A percentile compares a stretch with the other conserved stretches of the same genome.
phyloP scores from a whole-genome alignment of 2,113 vertebrate genomes.

The Pterocles burchelli region DNA sequence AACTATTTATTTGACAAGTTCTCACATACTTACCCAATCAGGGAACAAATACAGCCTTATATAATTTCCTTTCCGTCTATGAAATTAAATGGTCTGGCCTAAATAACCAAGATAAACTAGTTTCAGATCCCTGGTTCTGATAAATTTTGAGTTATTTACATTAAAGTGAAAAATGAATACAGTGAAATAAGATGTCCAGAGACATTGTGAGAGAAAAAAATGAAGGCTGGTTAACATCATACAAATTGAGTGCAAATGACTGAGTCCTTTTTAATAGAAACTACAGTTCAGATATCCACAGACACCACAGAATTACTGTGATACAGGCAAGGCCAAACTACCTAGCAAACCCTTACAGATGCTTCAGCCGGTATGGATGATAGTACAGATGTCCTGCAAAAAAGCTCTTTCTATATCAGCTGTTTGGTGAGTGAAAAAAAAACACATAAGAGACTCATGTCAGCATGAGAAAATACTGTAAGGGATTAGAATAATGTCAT shows the following conservation, averaged over 20 bases:
- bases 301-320: not conserved
- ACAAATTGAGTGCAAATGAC: not conserved
- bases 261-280: not conserved
- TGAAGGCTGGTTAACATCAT: not conserved
- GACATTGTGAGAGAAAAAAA: not conserved
- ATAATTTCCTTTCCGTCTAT: not conserved
- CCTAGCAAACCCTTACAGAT: not conserved
- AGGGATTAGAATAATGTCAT: not conserved
- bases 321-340: not conserved
- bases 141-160: not conserved
- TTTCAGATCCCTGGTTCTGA: not conserved
- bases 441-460: not conserved
- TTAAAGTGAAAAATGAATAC: not conserved
- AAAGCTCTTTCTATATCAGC: not conserved
- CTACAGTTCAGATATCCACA: not conserved
- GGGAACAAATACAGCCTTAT: not conserved
- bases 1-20: not conserved
- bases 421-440: not conserved
- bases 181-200: not conserved
- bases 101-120: not conserved
- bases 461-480: not conserved
- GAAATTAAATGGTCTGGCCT: not conserved
- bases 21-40: not conserved
- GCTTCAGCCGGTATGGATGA: not conserved
- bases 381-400: not conserved